Percentiles rank a stretch among this genome's conserved stretches.
Evolutionary conservation across 2,888 invertebrate species (phyloP).

Genomic region (Vandiemenella viatica): DNA sequence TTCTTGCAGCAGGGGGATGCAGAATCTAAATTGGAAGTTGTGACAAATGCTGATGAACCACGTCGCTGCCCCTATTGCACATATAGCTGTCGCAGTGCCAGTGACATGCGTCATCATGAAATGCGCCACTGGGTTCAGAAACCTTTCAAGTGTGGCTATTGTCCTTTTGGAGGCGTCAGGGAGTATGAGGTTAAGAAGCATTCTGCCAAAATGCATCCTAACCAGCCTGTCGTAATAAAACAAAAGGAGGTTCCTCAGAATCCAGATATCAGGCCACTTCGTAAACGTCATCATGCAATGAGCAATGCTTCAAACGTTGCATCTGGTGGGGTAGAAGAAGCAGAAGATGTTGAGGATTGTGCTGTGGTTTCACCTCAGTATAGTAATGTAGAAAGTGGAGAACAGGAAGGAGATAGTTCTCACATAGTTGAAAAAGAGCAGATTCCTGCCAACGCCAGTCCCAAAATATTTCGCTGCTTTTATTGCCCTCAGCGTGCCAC

Average conservation of each 20-base stretch:
- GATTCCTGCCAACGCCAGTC: neutral
- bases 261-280: conserved; percentile 8
- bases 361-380: neutral
- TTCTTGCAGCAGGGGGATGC: too few relatives aligned
- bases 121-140: conserved; percentile 33
- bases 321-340: conserved; percentile 12
- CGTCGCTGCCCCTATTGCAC: conserved; percentile 30
- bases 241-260: conserved; percentile 2
- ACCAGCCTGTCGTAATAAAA: neutral
- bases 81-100: conserved; percentile 18
- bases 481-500: conserved; percentile 19
- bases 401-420: neutral
- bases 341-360: neutral
- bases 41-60: too few relatives aligned
- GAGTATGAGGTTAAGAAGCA: conserved; percentile 13
- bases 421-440: neutral
- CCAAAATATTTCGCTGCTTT: conserved; percentile 16
- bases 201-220: conserved; percentile 7
- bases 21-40: too few relatives aligned
- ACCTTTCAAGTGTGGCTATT: conserved; percentile 32
- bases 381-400: neutral
- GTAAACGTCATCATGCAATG: conserved; percentile 11
- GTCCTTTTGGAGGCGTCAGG: conserved; percentile 20
- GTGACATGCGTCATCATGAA: conserved; percentile 29
- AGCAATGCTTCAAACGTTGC: conserved; percentile 14